A percentile compares a stretch with the other conserved stretches of the same genome.
phyloP scores from a whole-genome alignment of 2,888 invertebrate species.

The Leucoptera coffeella region DNA sequence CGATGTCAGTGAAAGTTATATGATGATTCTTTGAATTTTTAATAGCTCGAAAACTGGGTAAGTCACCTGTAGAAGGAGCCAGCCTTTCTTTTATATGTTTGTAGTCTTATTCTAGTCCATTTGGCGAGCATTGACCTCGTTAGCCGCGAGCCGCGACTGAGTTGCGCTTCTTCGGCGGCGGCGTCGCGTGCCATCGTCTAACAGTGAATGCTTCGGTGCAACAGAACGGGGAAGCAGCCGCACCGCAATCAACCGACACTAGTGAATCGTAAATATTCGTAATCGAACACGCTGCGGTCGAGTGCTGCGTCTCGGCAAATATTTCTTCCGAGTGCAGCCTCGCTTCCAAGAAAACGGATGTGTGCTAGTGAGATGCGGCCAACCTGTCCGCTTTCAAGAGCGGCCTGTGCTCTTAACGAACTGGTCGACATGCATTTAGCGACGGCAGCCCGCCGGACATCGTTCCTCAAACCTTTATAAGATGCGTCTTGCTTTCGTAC shows the following conservation, averaged over 20 bases:
- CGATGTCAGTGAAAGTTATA: constrained; percentile 39
- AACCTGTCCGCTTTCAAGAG: no score
- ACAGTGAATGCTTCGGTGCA: constrained; percentile 3
- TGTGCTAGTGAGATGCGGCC: no score
- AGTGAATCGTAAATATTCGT: constrained; percentile 2
- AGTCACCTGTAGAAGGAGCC: constrained; percentile 33
- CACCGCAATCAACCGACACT: not conserved
- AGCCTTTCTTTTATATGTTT: constrained; percentile 41
- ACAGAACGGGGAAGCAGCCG: constrained; percentile 4
- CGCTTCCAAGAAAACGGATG: no score
- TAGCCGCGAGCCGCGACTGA: constrained; percentile 9
- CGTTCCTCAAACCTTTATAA: no score
- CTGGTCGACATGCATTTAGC: no score
- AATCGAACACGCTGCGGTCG: no score
- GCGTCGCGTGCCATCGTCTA: constrained; percentile 4
- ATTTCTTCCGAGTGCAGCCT: no score
- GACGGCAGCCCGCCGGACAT: no score
- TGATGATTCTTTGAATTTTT: constrained; percentile 44
- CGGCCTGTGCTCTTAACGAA: no score
- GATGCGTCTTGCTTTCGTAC: no score
- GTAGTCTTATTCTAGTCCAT: constrained; percentile 29
- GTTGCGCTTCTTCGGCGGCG: constrained; percentile 1
- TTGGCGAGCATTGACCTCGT: constrained; percentile 30
- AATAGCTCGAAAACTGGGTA: constrained; percentile 42
- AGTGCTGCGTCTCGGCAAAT: no score